These are phyloP conservation scores for Acrobasis suavella DNA, from an alignment of 2,888 invertebrate species.

Conservation along the genomic window DNA sequence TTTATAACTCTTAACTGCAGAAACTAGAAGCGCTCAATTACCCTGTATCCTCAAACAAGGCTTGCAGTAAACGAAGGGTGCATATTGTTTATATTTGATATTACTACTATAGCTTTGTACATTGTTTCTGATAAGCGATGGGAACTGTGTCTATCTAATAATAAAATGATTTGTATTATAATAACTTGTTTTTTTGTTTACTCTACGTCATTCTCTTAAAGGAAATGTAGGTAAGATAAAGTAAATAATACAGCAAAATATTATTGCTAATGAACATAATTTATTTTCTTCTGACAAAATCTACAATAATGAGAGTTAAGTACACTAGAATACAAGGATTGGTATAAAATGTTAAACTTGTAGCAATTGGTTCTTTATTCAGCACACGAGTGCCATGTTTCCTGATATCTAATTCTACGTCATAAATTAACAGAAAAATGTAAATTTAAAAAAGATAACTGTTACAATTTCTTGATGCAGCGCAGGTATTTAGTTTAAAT, in stretches of 20 bases:
- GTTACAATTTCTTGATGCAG: constrained; percentile 8
- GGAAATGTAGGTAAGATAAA: constrained; percentile 15
- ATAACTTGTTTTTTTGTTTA: constrained; percentile 48
- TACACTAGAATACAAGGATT: constrained; percentile 81
- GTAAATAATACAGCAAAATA: constrained; percentile 41
- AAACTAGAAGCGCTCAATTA: constrained; percentile 81
- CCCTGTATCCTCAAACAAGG: constrained; percentile 79
- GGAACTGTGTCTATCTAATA: constrained; percentile 88
- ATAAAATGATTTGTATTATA: constrained; percentile 88
- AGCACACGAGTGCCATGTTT: constrained; percentile 59
- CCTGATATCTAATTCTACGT: constrained; percentile 44
- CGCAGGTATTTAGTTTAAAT: background rate
- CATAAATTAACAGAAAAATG: constrained; percentile 23
- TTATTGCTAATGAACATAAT: constrained; percentile 78
- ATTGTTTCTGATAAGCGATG: constrained; percentile 87
- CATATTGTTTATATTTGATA: constrained; percentile 83
- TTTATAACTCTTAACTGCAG: constrained; percentile 74
- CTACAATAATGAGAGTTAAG: constrained; percentile 79
- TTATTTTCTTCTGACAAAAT: constrained; percentile 80
- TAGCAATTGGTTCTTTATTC: constrained; percentile 78
- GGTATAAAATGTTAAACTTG: constrained; percentile 81
- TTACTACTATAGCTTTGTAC: constrained; percentile 87
- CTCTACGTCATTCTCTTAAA: constrained; percentile 19
- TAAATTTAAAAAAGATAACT: constrained; percentile 7
- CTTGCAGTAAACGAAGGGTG: constrained; percentile 83